Evolutionary conservation across 2,113 vertebrate genomes (phyloP), one percentile per base, ranked within the genome.

Genomic region (Pelecanus crispus): DNA sequence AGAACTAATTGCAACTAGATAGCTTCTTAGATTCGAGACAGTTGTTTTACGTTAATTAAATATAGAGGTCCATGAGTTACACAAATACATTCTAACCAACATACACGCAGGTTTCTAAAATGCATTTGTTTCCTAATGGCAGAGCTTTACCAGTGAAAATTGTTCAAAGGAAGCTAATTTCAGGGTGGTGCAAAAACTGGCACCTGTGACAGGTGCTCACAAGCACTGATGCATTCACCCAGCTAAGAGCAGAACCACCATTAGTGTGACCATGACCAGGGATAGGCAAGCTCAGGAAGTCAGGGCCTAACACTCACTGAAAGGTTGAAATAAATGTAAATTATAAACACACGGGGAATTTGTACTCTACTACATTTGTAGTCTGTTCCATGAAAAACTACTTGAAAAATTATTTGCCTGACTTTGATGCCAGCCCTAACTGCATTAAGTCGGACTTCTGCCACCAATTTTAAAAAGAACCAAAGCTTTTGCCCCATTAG

Each of bases 1-100:
- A 95, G 92, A 96, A 96, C 90, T 96, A 97, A 97, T 94, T 96
- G 94, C 95, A 94, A 92, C 83, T 89, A 95, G 96, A 94, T 96
- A 93, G 56, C 77, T 94, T 25, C 92, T 83, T 89, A 94, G 92
- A 95, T 92, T 89, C 88, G 87, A 72, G 86, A 77, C 10, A 13
- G 70, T 71, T 94, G 56, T 45, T 96, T 92, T 25, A 85, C 0
- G 0, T 79, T 95, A 93, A 96, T 94, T 94, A 95, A 97, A 96
- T 70, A 36, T 20, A 92, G 56, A 75, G 56, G 61, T 91, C 75
- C 71, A 42, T 4, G 44, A 92, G 84, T 77, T 72, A 68, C 52
- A n/a, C 52, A 94, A 89, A 92, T 32, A 47, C 10, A 1, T 79
- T 65, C 61, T 56, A 71, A 67, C 36, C 52, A 81, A 49, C 12